Evolutionary conservation across 2,113 vertebrate species (phyloP), one percentile per base, ranked within the genome.

Genomic region (Hipposideros armiger): DNA sequence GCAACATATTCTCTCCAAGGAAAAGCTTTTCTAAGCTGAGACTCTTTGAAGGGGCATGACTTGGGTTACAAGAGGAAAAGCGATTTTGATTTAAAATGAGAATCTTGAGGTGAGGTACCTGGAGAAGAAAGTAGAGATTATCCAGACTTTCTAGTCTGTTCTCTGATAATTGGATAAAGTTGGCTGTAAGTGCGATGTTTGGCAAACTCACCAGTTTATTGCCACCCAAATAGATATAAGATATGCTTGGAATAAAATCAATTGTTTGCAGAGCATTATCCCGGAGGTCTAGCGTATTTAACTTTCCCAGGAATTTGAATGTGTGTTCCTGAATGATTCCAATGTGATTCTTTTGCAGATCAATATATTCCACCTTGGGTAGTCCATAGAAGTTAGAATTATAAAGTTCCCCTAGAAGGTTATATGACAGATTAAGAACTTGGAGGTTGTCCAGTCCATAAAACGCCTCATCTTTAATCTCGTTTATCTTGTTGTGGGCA

Each of bases 341-440:
- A 4, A 99, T 99, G 88, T 99, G 99, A 96, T 99, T 99, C 90
- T 98, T 80, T 42, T 99, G 98, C 94, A 99, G 98, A 96, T 99
- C 98, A 73, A 99, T 95, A 20, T 83, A 24, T 1, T 4, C 22
- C 1, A 99, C 86, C 2, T 93, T 96, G 0, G 0, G 78, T 2
- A 99, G 97, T 36, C 98, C 98, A 0, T 66, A 28, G 95, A 99
- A 99, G 19, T 98, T 98, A 17, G 97, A 10, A 32, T 97, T 54
- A 0, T 98, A 97, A 40, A 99, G 97, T 96, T 99, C 99, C 4
- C 99, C 99, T 17, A 99, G 89, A 69, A 99, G 98, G 94, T 99
- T 99, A 56, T 5, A 54, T 0, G 99, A 99, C 20, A 99, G 77
- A 93, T 99, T 99, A 54, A 99, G 99, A 60, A 5, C 1, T 60